Conservation (phyloP, 2,113 vertebrate genomes). For the Gavialis gangeticus region DNA sequence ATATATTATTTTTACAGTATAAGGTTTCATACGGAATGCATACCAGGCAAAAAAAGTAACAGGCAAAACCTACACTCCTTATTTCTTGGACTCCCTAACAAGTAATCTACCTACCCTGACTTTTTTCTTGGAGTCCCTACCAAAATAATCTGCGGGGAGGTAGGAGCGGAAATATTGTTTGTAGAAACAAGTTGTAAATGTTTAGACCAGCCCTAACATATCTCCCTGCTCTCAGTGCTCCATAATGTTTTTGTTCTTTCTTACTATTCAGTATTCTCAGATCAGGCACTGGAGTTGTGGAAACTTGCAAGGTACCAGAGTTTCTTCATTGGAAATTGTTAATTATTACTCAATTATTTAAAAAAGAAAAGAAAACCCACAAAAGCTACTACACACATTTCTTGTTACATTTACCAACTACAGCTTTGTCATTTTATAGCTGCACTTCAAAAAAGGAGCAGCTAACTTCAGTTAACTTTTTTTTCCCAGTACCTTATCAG, state of each 20-base stretch:
- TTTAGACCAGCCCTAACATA: neutral
- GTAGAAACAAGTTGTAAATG: neutral
- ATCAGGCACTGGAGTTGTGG: neutral
- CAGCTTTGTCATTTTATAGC: neutral
- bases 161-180: too few species aligned
- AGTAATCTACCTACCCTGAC: neutral
- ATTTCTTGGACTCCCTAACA: neutral
- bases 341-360: neutral
- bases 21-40: neutral
- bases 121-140: too few species aligned
- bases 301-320: neutral
- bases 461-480: neutral
- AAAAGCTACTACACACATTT: neutral
- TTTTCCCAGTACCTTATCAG: slow-evolving; percentile 86
- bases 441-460: neutral
- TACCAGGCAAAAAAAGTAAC: neutral
- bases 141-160: neutral
- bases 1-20: neutral
- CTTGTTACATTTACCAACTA: neutral
- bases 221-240: neutral
- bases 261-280: neutral
- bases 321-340: neutral
- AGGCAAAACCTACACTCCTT: neutral
- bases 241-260: neutral
- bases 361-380: neutral